Percentiles rank a stretch among this genome's conserved stretches.
phyloP scores from a whole-genome alignment of 1,140 invertebrate genomes.

The Procambarus clarkii region DNA sequence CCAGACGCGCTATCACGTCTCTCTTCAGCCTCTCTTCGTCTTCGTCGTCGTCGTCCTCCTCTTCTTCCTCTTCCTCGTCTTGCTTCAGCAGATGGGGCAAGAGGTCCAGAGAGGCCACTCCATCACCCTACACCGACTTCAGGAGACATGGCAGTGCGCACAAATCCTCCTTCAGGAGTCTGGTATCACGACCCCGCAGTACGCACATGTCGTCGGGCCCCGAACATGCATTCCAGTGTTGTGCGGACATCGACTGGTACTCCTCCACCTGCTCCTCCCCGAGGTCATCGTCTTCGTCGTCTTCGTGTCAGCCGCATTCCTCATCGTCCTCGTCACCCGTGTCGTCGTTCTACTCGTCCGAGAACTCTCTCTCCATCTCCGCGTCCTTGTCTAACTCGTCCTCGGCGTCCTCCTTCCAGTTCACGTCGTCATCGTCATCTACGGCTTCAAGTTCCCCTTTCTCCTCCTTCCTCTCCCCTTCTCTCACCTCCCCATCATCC shows the following conservation, averaged over 20 bases:
- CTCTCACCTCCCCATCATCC: slow-evolving; percentile 17
- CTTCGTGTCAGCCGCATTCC: neutral
- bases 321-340: slow-evolving; percentile 25
- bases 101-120: neutral
- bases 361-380: slow-evolving; percentile 20
- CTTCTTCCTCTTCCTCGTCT: slow-evolving; percentile 12
- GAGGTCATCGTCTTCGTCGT: neutral
- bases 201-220: neutral
- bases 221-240: neutral
- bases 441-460: neutral
- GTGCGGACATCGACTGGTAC: neutral
- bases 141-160: neutral
- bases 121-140: slow-evolving; percentile 3
- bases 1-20: neutral
- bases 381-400: neutral
- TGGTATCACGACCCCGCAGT: neutral
- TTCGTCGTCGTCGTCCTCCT: neutral
- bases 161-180: neutral
- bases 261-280: slow-evolving; percentile 3
- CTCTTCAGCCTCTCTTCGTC: slow-evolving; percentile 31
- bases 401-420: slow-evolving; percentile 20
- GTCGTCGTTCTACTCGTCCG: slow-evolving; percentile 21
- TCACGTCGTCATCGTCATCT: slow-evolving; percentile 20
- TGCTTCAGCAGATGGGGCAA: slow-evolving; percentile 2
- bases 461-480: slow-evolving; percentile 36